phyloP scores from a whole-genome alignment of 2,888 invertebrate species.

The Drosophila neutralis region DNA sequence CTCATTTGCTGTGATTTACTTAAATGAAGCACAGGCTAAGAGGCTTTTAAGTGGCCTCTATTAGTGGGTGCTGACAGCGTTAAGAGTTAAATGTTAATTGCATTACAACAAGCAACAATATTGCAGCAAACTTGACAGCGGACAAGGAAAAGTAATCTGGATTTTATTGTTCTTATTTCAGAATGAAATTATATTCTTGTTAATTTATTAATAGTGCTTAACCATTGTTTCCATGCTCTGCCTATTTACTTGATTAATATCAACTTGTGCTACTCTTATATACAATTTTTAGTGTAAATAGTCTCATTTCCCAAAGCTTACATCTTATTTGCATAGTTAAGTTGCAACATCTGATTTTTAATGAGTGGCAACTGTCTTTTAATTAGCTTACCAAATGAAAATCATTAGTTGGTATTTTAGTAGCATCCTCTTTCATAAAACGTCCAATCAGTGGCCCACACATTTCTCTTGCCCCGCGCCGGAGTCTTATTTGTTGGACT shows the following conservation, averaged over 20 bases:
- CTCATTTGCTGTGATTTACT: slow-evolving; percentile 66
- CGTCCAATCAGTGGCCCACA: slow-evolving; percentile 51
- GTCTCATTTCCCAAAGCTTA: not conserved
- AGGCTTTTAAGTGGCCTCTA: slow-evolving; percentile 61
- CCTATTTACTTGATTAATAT: not conserved
- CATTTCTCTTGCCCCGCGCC: slow-evolving; percentile 7
- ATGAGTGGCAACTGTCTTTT: slow-evolving; percentile 30
- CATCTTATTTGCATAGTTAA: slow-evolving; percentile 15
- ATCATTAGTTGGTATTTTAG: slow-evolving; percentile 40
- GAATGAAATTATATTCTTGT: not conserved
- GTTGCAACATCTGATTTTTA: slow-evolving; percentile 4
- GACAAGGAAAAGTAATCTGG: no score
- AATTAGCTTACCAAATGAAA: slow-evolving; percentile 36
- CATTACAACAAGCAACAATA: slow-evolving; percentile 11
- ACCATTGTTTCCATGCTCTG: not conserved
- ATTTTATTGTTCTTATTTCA: not conserved
- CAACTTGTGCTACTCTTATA: not conserved
- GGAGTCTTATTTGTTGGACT: slow-evolving; percentile 36
- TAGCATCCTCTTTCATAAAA: slow-evolving; percentile 2
- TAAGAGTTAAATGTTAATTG: slow-evolving; percentile 30
- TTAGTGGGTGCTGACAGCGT: slow-evolving; percentile 46
- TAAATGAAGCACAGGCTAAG: slow-evolving; percentile 58
- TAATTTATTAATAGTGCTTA: not conserved
- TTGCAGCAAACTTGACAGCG: not conserved
- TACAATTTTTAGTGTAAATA: not conserved